Percentiles rank a stretch among this genome's conserved stretches.
phyloP scores from a whole-genome alignment of 2,113 vertebrate genomes.

The Alaudala cheleensis region DNA sequence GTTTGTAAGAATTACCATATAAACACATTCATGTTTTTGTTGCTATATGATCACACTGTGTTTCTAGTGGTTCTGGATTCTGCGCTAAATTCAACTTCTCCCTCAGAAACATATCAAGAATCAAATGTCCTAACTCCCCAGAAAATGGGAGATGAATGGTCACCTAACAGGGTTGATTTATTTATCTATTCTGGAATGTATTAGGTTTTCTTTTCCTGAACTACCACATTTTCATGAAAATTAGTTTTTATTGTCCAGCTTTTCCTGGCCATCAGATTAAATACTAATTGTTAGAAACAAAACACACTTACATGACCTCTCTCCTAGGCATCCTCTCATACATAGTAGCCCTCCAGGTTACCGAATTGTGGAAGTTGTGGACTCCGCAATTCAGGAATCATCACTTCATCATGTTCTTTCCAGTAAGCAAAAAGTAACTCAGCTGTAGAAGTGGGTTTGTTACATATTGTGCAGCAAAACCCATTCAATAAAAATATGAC shows the following conservation, averaged over 20 bases:
- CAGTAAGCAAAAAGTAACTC: not conserved
- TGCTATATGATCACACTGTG: not conserved
- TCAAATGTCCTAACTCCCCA: not conserved
- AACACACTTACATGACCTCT: not conserved
- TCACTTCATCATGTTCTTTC: not conserved
- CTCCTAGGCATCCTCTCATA: not conserved
- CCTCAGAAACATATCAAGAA: not conserved
- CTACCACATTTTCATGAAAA: not conserved
- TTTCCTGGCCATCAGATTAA: not conserved
- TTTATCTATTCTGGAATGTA: not conserved
- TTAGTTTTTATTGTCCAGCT: not conserved
- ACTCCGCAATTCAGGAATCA: not conserved
- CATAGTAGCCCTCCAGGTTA: not conserved
- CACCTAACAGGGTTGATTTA: accelerated
- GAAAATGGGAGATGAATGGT: not conserved
- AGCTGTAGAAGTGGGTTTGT: not conserved
- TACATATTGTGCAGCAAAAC: not conserved
- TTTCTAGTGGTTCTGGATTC: not conserved
- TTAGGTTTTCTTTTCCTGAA: not conserved
- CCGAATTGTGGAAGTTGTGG: not conserved
- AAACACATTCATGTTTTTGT: not conserved
- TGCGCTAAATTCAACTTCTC: not conserved
- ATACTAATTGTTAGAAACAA: not conserved
- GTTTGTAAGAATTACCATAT: not conserved
- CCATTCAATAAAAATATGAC: not conserved